phyloP scores from a whole-genome alignment of 2,888 invertebrate genomes.

The Caenorhabditis auriculariae region DNA sequence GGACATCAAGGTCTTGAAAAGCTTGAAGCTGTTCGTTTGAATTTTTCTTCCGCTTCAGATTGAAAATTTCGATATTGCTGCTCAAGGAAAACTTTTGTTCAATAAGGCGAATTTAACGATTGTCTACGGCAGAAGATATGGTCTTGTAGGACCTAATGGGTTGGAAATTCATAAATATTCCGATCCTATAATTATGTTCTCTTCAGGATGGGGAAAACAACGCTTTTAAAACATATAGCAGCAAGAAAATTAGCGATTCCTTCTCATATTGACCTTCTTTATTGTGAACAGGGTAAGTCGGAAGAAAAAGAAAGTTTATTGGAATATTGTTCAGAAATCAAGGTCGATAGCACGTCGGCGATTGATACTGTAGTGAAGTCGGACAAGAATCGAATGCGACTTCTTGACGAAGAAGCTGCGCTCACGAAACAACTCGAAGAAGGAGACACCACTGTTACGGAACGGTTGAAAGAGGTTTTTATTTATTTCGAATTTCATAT shows the following conservation, averaged over 20 bases:
- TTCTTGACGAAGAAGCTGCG: conserved; percentile 81
- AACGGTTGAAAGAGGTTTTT: conserved; percentile 76
- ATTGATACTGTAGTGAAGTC: conserved; percentile 90
- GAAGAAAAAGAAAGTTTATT: neutral
- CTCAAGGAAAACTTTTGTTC: conserved; percentile 94
- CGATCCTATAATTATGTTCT: conserved; percentile 1
- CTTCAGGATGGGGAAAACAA: conserved; percentile 91
- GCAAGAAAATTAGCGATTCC: conserved; percentile 88
- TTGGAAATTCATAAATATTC: conserved; percentile 63
- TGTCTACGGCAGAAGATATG: conserved; percentile 89
- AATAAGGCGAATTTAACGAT: conserved; percentile 91
- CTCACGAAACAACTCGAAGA: conserved; percentile 75
- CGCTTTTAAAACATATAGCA: conserved; percentile 87
- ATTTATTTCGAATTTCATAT: too few relatives aligned
- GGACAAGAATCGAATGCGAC: conserved; percentile 81
- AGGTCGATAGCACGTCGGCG: conserved; percentile 90
- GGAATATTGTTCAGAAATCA: conserved; percentile 77
- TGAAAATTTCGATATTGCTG: conserved; percentile 95
- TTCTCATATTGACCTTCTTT: conserved; percentile 88
- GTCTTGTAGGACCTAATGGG: conserved; percentile 97
- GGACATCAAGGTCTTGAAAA: conserved; percentile 82
- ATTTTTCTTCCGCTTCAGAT: conserved; percentile 61
- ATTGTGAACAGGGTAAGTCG: conserved; percentile 82
- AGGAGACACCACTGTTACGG: conserved; percentile 74
- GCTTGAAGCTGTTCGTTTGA: neutral